Conservation (phyloP, 2,113 vertebrate species). For the Clarias macrocephalus region DNA sequence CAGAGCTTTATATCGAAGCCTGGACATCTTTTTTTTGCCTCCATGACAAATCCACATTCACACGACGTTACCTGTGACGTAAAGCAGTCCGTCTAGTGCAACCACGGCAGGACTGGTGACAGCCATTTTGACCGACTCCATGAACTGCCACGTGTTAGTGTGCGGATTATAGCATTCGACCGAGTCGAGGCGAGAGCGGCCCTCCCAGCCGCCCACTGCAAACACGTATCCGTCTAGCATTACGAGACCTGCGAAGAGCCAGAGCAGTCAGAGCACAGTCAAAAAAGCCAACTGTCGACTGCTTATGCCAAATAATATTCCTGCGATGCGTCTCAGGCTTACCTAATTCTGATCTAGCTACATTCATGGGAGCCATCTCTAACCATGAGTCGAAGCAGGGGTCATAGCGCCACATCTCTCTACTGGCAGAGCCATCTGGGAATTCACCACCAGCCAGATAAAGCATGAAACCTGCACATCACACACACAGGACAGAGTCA, state of each 20-base stretch:
- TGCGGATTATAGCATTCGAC: slow-evolving; percentile 80
- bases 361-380: slow-evolving; percentile 81
- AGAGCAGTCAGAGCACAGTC: background rate
- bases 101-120: slow-evolving; percentile 81
- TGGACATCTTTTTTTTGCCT: background rate
- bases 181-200: slow-evolving; percentile 73
- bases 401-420: slow-evolving; percentile 82
- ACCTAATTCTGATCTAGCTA: slow-evolving; percentile 78
- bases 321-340: background rate
- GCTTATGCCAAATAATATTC: background rate
- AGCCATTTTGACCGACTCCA: slow-evolving; percentile 75
- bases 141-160: slow-evolving; percentile 77
- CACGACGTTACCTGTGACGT: slow-evolving; percentile 71
- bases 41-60: background rate
- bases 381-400: slow-evolving; percentile 78
- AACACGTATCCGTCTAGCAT: slow-evolving; percentile 80
- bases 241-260: slow-evolving; percentile 67
- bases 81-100: slow-evolving; percentile 75
- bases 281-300: background rate
- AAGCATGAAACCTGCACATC: slow-evolving; percentile 68
- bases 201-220: slow-evolving; percentile 80
- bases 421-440: slow-evolving; percentile 78
- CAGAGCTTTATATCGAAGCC: background rate
- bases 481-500: background rate
- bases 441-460: slow-evolving; percentile 79